Conservation (phyloP, 2,797 vertebrate species). For the Cheirogaleus major region DNA sequence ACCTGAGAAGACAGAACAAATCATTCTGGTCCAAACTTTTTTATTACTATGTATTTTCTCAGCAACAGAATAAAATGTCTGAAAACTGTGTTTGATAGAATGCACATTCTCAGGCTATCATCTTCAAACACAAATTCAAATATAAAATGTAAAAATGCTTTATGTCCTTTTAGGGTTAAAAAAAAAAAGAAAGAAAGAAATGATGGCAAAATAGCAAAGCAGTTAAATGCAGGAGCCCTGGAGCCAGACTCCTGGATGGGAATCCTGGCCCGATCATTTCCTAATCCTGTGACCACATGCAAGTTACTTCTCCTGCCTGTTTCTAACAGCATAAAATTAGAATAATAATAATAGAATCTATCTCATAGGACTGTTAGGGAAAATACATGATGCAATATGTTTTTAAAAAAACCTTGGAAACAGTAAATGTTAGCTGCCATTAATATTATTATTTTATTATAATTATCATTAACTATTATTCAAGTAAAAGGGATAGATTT, state of each 20-base stretch:
- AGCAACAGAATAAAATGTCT: not conserved
- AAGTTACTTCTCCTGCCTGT: not conserved
- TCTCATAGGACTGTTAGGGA: not conserved
- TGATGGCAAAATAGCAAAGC: not conserved
- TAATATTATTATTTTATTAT: not conserved
- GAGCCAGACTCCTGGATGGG: not conserved
- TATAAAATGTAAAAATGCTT: not conserved
- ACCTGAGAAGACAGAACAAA: not conserved
- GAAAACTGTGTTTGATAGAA: not conserved
- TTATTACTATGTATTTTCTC: not conserved
- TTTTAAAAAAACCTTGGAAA: slow-evolving; percentile 17
- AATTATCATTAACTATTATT: slow-evolving; percentile 28
- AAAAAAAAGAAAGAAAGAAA: not conserved
- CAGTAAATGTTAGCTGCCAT: not conserved
- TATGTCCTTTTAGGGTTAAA: not conserved
- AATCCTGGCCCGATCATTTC: not conserved
- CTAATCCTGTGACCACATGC: not conserved
- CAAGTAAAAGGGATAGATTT: not conserved
- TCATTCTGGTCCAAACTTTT: not conserved
- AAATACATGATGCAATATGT: slow-evolving; percentile 8
- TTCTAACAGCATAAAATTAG: slow-evolving; percentile 24
- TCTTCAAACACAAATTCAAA: slow-evolving; percentile 29
- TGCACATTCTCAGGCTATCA: not conserved
- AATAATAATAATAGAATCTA: slow-evolving; percentile 24
- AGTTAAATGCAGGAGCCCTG: not conserved